phyloP scores from a whole-genome alignment of 2,113 vertebrate species.

The Stictonetta naevosa region DNA sequence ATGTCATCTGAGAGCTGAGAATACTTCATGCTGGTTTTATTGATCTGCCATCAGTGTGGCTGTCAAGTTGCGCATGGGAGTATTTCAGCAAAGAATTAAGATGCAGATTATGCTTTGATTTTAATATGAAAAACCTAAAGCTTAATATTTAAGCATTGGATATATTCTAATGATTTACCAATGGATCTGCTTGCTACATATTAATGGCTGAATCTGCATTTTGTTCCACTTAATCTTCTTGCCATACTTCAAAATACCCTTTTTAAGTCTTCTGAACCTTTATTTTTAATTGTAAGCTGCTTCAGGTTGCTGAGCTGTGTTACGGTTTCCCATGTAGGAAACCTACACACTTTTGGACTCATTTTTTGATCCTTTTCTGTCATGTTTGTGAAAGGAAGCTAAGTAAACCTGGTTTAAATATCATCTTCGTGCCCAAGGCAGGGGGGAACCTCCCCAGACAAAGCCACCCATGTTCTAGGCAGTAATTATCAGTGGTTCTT shows the following conservation, averaged over 20 bases:
- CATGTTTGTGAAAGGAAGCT: background rate
- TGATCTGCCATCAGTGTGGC: background rate
- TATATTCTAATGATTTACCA: background rate
- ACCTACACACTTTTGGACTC: background rate
- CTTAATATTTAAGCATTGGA: background rate
- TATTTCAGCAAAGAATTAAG: background rate
- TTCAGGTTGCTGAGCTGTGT: background rate
- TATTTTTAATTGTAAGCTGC: background rate
- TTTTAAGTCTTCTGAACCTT: background rate
- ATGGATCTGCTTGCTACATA: background rate
- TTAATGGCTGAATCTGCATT: background rate
- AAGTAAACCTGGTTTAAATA: background rate
- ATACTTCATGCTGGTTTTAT: background rate
- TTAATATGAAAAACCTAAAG: background rate
- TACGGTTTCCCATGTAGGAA: background rate
- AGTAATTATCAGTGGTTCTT: background rate
- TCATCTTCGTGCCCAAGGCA: too few species aligned
- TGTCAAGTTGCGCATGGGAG: background rate
- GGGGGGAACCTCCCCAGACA: background rate
- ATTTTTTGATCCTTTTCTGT: background rate
- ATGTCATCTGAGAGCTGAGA: background rate
- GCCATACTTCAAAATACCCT: background rate
- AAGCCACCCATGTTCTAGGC: background rate
- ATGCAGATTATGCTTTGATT: background rate
- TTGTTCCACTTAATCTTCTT: background rate